Evolutionary conservation across 2,888 invertebrate genomes (phyloP), one percentile per base, ranked within the genome.

Genomic region (Watsonalla binaria): DNA sequence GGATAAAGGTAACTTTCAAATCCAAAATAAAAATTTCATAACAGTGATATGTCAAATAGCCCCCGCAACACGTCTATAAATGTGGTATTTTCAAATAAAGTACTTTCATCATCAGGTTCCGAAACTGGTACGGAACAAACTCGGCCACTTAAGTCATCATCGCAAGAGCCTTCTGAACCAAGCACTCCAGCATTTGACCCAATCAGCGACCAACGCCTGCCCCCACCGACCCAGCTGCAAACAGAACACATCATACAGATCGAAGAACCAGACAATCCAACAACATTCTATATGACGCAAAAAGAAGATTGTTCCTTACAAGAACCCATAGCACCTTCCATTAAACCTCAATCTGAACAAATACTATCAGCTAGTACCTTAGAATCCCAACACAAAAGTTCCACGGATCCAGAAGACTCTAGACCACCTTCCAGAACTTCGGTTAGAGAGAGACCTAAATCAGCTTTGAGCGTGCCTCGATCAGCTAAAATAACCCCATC

Each of bases 321-420:
- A 48, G 85, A 84, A 66, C 88, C 86, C 0, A 76, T 86, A 4
- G 78, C 83, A n/a, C 86, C 89, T 6, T 81, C 84, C 47, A 52
- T 75, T 2, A 62, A 62, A 45, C 76, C 84, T 0, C 70, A 74
- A 9, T 46, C 55, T 14, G 87, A 89, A 61, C 84, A 86, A 62
- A 86, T 90, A 39, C 64, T 90, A 5, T 90, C 90, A 35, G 90
- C 86, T 9, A 63, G 83, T 0, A 73, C 81, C 50, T 71, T 90
- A 53, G 84, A 86, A 58, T 60, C 73, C 7, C 80, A 85, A 56
- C 76, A 75, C 53, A 71, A 73, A 51, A 70, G 74, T 58, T 65
- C 65, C 5, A 53, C 57, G 35, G 61, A 63, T 8, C 47, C 59
- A 49, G 49, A 50, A 50, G 33, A 37, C 6, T 60, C 72, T 46